phyloP scores from a whole-genome alignment of 2,888 invertebrate species.

The Synanthedon andrenaeformis region DNA sequence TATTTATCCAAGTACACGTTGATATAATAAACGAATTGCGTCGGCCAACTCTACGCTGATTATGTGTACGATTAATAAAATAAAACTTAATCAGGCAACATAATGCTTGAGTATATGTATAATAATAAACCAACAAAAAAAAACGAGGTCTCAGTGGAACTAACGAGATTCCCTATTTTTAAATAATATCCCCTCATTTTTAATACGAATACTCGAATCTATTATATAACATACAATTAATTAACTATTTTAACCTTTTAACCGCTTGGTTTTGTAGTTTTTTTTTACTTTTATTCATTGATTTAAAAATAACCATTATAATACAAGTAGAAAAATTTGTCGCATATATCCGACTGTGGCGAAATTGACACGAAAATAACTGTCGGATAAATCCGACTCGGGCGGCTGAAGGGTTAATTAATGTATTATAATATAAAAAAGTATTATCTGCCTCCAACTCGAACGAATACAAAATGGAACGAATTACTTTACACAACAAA shows the following conservation, averaged over 20 bases:
- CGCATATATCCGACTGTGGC: too few relatives aligned
- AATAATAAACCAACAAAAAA: conserved; percentile 22
- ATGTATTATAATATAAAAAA: conserved; percentile 1
- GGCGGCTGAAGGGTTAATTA: neutral
- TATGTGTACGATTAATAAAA: conserved; percentile 29
- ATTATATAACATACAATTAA: too few relatives aligned
- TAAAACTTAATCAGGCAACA: conserved; percentile 36
- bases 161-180: conserved; percentile 13
- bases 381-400: too few relatives aligned
- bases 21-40: conserved; percentile 9
- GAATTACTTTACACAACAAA: conserved; percentile 56
- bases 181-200: neutral
- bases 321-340: too few relatives aligned
- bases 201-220: too few relatives aligned
- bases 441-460: conserved; percentile 4
- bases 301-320: too few relatives aligned
- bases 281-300: too few relatives aligned
- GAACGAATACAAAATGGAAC: conserved; percentile 20
- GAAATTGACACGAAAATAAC: too few relatives aligned
- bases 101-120: conserved; percentile 36
- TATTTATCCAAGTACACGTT: too few relatives aligned
- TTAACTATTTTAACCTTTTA: too few relatives aligned
- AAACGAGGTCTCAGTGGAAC: conserved; percentile 10
- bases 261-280: too few relatives aligned
- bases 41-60: conserved; percentile 22